Base-by-base conservation (phyloP, 37 sponge, comb jelly and placozoan genomes). In the Oopsacas minuta region DNA sequence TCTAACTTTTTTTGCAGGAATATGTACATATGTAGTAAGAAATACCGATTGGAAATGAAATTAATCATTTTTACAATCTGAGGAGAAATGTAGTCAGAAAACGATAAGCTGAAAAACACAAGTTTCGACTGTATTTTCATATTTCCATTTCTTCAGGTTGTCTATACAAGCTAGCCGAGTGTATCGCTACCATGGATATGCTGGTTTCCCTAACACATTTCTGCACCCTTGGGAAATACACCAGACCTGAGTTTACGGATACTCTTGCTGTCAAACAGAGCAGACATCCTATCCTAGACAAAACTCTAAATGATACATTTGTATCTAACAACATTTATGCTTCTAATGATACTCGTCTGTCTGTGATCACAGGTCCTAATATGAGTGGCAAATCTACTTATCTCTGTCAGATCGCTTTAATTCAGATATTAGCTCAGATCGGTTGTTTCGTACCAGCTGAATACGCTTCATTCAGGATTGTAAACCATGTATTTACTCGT, bases 361-460 rank as follows among this genome's bases (percentile, higher is more conserved):
- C 87, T 28, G 88, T 99, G 36, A 90, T 99, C 12, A 99, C 96
- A 82, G 99, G 99, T 37, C 98, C 98, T 23, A 94, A 94, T 39
- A 96, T 94, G 97, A 92, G 92, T 89, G 95, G 92, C 17, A 94
- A 92, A 81, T 89, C 92, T 1, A 90, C 91, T 0, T 90, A 93
- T 86, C 84, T 96, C 52, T 91, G 90, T 53, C 93, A 96, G 87
- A 81, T 96, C 37, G 94, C 91, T 3, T 88, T 96, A 28, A 49
- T 91, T 28, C 99, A 98, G 52, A 84, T 98, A 22, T 89, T 98
- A 92, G 95, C 94, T 22, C 95, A 96, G 86, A 86, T 98, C 35
- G 99, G 99, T 1, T 92, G 91, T 46, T 95, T 89, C 87, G 91
- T 98, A 1, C 99, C 99, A 15, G 99, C 99, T 5, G 87, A 88